A percentile compares a stretch with the other conserved stretches of the same genome.
These are phyloP conservation scores for Drosophila funebris DNA, from an alignment of 1,140 invertebrate genomes.

Conservation along the genomic window DNA sequence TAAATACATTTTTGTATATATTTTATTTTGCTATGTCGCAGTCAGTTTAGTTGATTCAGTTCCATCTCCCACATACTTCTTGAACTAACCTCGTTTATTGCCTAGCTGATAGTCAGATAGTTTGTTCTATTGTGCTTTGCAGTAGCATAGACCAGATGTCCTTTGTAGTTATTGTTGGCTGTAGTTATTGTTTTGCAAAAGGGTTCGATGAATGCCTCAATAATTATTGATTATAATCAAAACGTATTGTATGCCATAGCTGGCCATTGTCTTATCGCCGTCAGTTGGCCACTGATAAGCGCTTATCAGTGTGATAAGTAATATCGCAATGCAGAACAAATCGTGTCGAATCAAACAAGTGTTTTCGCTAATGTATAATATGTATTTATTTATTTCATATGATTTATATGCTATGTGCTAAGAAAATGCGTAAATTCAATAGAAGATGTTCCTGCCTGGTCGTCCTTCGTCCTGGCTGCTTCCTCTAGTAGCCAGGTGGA, in stretches of 20 bases:
- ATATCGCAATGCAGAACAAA: neutral
- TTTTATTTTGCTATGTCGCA: too few relatives aligned
- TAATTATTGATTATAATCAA: constrained; percentile 13
- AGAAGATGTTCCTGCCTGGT: neutral
- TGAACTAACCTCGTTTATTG: neutral
- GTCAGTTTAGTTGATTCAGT: too few relatives aligned
- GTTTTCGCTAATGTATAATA: neutral
- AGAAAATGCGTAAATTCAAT: constrained; percentile 35
- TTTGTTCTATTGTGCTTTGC: neutral
- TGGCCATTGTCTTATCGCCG: constrained; percentile 15
- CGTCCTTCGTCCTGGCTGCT: neutral
- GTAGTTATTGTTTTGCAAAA: neutral
- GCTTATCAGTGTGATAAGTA: constrained; percentile 9
- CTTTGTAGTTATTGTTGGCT: neutral
- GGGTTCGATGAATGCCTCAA: neutral
- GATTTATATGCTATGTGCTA: constrained; percentile 2
- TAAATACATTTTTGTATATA: too few relatives aligned
- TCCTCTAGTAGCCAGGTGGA: constrained; percentile 40
- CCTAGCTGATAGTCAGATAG: neutral
- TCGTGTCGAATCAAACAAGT: too few relatives aligned
- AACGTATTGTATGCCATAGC: neutral
- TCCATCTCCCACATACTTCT: neutral
- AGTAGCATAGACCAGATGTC: neutral
- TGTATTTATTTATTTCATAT: constrained; percentile 16
- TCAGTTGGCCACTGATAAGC: neutral